Evolutionary conservation across 2,113 vertebrate genomes (phyloP), one percentile per base, ranked within the genome.

Genomic region (Callaeas wilsoni): DNA sequence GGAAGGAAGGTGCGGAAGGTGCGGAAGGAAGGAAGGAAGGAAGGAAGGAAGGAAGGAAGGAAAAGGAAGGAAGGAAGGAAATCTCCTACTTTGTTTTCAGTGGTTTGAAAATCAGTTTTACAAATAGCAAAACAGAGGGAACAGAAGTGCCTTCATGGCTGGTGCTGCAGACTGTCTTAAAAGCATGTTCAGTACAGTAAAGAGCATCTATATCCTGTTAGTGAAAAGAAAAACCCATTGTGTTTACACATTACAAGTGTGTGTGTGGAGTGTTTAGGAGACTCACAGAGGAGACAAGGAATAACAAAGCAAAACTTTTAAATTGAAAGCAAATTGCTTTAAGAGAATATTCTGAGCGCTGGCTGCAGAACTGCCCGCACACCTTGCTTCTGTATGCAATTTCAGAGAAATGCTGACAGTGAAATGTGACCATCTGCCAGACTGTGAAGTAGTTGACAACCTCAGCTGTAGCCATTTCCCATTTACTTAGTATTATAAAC

Each of bases 401-500:
- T 96, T 94, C 81, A 94, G 44, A 93, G 63, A 79, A 93, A 90
- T 57, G 84, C 70, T 84, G 85, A 96, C 70, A 80, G 73, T 85
- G 78, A 93, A 94, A 94, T 89, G 89, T 60, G 56, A 97, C 77
- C 75, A 95, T 93, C 94, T 97, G 96, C 92, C 93, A 97, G 75
- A 92, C 94, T 94, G 91, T 96, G 87, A 97, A 97, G 96, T 96
- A 93, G 95, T 12, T 97, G 97, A 96, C 94, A 96, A 94, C 75
- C 71, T 96, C 95, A 96, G 75, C 93, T 96, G 82, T 65, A 95
- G 95, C 84, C 57, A 91, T 97, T 97, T 97, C 95, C 87, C 96
- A 97, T 98, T 98, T 98, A 97, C 88, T 98, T 97, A 98, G 96
- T 88, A 96, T 97, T 97, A 97, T 97, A 97, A 98, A 96, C 92